These are phyloP conservation scores for Mycogona germanica DNA, from an alignment of 2,888 invertebrate genomes.

Conservation along the genomic window DNA sequence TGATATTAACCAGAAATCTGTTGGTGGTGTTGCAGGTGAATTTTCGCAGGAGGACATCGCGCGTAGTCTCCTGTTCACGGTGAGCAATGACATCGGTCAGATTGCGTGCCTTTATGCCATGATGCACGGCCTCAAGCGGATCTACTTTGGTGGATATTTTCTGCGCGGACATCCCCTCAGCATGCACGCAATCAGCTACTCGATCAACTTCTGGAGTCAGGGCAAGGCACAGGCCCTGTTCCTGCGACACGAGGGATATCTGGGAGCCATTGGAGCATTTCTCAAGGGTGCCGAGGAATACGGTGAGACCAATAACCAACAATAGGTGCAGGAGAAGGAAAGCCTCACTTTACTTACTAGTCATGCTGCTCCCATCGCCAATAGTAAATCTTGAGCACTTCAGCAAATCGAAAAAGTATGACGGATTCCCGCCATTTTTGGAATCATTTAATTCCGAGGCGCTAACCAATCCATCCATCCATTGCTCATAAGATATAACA, in stretches of 20 bases:
- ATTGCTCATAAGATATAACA: no score
- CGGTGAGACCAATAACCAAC: conserved; percentile 30
- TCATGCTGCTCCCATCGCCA: no score
- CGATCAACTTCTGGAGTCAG: conserved; percentile 55
- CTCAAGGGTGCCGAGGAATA: conserved; percentile 49
- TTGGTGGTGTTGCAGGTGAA: conserved; percentile 16
- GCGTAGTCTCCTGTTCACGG: conserved; percentile 48
- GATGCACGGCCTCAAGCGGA: conserved; percentile 45
- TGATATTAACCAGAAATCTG: background rate
- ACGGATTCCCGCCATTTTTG: no score
- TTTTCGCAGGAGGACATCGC: conserved; percentile 47
- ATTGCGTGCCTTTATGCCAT: conserved; percentile 54
- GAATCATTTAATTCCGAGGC: no score
- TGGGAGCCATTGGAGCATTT: conserved; percentile 57
- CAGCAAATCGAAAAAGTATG: no score
- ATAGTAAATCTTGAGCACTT: no score
- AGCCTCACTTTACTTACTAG: no score
- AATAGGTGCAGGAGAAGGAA: no score
- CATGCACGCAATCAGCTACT: conserved; percentile 53
- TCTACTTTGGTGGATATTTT: conserved; percentile 58
- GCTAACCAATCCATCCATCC: no score
- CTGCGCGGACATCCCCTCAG: conserved; percentile 53
- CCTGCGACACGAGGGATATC: conserved; percentile 54
- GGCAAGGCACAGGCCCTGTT: conserved; percentile 51
- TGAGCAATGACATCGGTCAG: conserved; percentile 59